Base-by-base conservation (phyloP, 2,797 vertebrate genomes). In the Galagoides demidoff region DNA sequence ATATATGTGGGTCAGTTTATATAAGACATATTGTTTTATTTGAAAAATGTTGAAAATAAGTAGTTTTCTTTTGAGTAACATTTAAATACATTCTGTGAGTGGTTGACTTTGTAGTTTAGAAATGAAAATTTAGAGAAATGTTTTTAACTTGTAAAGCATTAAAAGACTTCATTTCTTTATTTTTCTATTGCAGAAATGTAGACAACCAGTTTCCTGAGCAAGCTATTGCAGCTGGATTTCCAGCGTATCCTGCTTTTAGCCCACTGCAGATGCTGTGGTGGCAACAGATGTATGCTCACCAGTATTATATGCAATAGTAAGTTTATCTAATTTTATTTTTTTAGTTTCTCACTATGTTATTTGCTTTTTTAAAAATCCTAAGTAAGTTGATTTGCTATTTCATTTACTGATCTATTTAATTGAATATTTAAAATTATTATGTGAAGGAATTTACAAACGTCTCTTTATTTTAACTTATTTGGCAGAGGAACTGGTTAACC, bases 221-320 rank as follows among this genome's bases (percentile, higher is more conserved):
- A 27, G 97, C 97, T 34, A 96, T 97, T 85, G 97, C 98, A 31
- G 94, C 98, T 86, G 98, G 98, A 81, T 98, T 98, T 98, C 98
- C 99, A 1, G 7, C 98, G n/a, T 99, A 99, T 90, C 99, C 99
- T 22, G 98, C 99, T 39, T 99, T 99, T 98, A 99, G 98, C 98
- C 99, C 99, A n/a, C 98, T 99, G 98, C 99, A 99, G 63, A 97
- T 99, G 90, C 98, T 99, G 97, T 99, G 99, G 99, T 99, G 99
- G 99, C 99, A 99, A 94, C 99, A 99, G 98, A 98, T 99, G 98
- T 99, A 99, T 25, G 99, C 99, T 34, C 99, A 98, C 3, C 99
- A 99, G 70, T 99, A 99, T 98, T 99, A 99, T 96, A 98, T 99
- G 99, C 99, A 99, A 92, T 99, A 99, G 99, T 99, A 98, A 99